These are phyloP conservation scores for Takifugu bimaculatus DNA, from an alignment of 2,113 vertebrate genomes.

Conservation along the genomic window DNA sequence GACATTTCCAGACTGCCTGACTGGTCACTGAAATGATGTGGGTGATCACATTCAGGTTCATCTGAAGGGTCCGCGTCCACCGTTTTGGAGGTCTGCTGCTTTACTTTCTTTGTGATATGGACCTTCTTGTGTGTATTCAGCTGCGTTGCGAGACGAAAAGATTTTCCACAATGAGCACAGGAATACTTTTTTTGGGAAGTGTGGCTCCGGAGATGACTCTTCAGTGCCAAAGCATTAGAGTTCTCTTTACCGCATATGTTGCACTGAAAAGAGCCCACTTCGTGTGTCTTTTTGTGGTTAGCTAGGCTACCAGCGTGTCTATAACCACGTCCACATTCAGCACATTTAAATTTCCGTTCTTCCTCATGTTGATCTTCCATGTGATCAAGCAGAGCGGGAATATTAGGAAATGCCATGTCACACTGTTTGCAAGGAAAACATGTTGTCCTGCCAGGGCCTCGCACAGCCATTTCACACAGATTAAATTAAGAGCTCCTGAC, in stretches of 20 bases:
- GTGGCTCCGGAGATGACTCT: constrained; percentile 77
- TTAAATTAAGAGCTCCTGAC: constrained; percentile 30
- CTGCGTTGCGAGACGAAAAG: constrained; percentile 73
- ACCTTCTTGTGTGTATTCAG: constrained; percentile 70
- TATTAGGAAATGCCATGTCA: constrained; percentile 58
- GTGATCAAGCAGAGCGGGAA: constrained; percentile 68
- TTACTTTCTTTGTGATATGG: constrained; percentile 55
- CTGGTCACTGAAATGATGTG: constrained; percentile 27
- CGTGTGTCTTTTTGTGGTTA: constrained; percentile 83
- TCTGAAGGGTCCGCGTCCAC: constrained; percentile 17
- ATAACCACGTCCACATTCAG: constrained; percentile 83
- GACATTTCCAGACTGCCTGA: constrained; percentile 11
- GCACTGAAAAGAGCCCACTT: constrained; percentile 81
- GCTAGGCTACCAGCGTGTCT: constrained; percentile 84
- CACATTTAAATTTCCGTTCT: constrained; percentile 80
- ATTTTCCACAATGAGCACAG: constrained; percentile 71
- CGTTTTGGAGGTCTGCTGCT: constrained; percentile 35
- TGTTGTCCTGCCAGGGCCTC: constrained; percentile 57
- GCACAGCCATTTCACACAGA: constrained; percentile 57
- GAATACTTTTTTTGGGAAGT: constrained; percentile 71
- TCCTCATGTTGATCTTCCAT: constrained; percentile 64
- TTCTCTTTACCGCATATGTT: constrained; percentile 75
- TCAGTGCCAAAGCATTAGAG: constrained; percentile 75
- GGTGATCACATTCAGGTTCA: constrained; percentile 42
- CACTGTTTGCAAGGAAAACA: constrained; percentile 71